Percentiles rank a stretch among this genome's conserved stretches.
These are phyloP conservation scores for Poeciliopsis paucimaculata DNA, from an alignment of 2,797 vertebrate genomes.

Conservation along the genomic window DNA sequence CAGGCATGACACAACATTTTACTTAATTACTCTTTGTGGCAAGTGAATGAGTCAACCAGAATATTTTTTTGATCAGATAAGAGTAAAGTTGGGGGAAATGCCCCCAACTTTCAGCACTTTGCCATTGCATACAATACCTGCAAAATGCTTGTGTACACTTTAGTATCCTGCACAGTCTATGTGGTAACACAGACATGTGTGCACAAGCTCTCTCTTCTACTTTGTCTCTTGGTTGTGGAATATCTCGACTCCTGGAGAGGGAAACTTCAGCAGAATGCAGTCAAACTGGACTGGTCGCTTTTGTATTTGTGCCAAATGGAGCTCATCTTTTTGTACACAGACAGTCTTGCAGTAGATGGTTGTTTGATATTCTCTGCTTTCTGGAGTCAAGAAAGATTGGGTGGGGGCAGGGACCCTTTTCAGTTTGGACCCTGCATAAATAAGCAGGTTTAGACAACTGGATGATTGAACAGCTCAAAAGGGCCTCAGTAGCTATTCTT, in stretches of 20 bases:
- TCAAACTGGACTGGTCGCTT: slow-evolving; percentile 29
- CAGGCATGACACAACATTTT: background rate
- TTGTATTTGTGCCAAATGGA: background rate
- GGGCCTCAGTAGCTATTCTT: background rate
- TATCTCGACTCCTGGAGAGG: background rate
- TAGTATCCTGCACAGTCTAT: background rate
- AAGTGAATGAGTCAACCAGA: background rate
- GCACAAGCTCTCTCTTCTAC: background rate
- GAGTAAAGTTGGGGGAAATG: background rate
- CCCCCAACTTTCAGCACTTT: slow-evolving; percentile 5
- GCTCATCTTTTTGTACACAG: background rate
- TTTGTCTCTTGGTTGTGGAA: background rate
- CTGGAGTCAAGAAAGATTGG: background rate
- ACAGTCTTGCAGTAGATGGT: background rate
- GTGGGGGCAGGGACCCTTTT: background rate
- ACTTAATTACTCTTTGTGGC: background rate
- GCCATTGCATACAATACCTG: background rate
- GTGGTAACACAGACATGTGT: background rate
- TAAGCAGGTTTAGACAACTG: background rate
- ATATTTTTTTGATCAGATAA: background rate
- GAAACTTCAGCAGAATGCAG: slow-evolving; percentile 23
- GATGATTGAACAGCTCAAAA: background rate
- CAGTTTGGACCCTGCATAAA: background rate
- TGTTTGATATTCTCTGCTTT: background rate
- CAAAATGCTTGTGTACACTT: background rate